Percentiles rank a stretch among this genome's conserved stretches.
phyloP scores from a whole-genome alignment of 2,888 invertebrate species.

The Drosophila rellima region DNA sequence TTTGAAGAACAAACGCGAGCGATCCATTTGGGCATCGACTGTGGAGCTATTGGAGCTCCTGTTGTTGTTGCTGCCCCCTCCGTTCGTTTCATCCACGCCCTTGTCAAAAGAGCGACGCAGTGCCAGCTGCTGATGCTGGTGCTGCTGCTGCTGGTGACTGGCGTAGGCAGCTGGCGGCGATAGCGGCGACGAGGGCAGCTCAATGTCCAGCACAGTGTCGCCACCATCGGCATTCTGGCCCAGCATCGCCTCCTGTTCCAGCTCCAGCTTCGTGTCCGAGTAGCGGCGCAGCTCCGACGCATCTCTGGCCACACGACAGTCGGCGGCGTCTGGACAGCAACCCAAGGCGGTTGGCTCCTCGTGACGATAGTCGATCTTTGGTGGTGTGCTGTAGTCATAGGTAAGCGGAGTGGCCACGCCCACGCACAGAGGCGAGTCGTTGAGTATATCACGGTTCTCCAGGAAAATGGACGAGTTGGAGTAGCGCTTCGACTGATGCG shows the following conservation, averaged over 20 bases:
- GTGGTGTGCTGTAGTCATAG: constrained; percentile 79
- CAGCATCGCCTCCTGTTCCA: constrained; percentile 76
- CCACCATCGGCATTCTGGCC: constrained; percentile 63
- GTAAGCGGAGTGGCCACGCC: constrained; percentile 66
- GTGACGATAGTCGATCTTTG: constrained; percentile 84
- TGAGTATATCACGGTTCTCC: constrained; percentile 86
- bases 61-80: neutral
- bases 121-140: constrained; percentile 48
- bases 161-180: constrained; percentile 74
- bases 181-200: constrained; percentile 79
- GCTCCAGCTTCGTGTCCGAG: constrained; percentile 85
- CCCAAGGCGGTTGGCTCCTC: constrained; percentile 58
- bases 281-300: constrained; percentile 83
- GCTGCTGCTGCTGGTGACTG: constrained; percentile 51
- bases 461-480: constrained; percentile 86
- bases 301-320: constrained; percentile 71
- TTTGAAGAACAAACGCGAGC: constrained; percentile 86
- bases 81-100: constrained; percentile 67
- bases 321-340: constrained; percentile 70
- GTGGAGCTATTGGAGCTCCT: constrained; percentile 31
- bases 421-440: constrained; percentile 77
- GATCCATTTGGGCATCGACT: constrained; percentile 67
- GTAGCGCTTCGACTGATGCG: constrained; percentile 82
- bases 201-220: constrained; percentile 79
- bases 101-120: constrained; percentile 82